Base-by-base conservation (phyloP, 2,888 invertebrate genomes). In the Omphaloscelis lunosa region DNA sequence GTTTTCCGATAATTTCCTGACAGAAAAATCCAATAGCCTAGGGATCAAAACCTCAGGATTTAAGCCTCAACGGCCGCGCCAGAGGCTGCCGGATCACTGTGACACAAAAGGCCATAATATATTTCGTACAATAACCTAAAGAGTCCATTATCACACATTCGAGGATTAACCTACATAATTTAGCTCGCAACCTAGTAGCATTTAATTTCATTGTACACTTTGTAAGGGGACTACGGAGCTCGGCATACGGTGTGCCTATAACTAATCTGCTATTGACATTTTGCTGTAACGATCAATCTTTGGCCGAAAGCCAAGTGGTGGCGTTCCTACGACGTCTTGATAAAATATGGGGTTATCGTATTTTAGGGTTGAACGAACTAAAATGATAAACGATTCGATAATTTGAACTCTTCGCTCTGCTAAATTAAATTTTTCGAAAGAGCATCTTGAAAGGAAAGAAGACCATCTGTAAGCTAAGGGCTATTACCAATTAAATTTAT, bases 221-320 rank as follows among this genome's bases (percentile, higher is more conserved):
- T 83, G 68, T 77, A 77, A 80, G 69, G 76, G 77, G 41, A 61
- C 12, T 29, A 23, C 11, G 51, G 2, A 53, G 69, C 76, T 80
- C 72, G 71, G 39, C 23, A 65, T 76, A 72, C 63, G 59, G 69
- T 77, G 77, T 74, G 75, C 75, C 83, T 81, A 77, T 84, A 86
- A 89, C 90, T 89, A 92, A 92, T 91, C 90, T 90, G 87, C 90
- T 92, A 94, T 94, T 93, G 95, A 93, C 95, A 93, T 94, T 94
- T 92, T 86, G 87, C 89, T 86, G 86, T 91, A 90, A 90, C 92
- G 91, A 94, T 93, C 90, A 90, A 92, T 94, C 92, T 92, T 93
- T 95, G 95, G 94, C 92, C 68, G 20, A 29, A 62, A 83, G 93
- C 95, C 95, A 95, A 93, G 80, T 75, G 61, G 84, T 67, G 73